A percentile compares a stretch with the other conserved stretches of the same genome.
phyloP scores from a whole-genome alignment of 2,797 vertebrate genomes.

The Carduelis carduelis region DNA sequence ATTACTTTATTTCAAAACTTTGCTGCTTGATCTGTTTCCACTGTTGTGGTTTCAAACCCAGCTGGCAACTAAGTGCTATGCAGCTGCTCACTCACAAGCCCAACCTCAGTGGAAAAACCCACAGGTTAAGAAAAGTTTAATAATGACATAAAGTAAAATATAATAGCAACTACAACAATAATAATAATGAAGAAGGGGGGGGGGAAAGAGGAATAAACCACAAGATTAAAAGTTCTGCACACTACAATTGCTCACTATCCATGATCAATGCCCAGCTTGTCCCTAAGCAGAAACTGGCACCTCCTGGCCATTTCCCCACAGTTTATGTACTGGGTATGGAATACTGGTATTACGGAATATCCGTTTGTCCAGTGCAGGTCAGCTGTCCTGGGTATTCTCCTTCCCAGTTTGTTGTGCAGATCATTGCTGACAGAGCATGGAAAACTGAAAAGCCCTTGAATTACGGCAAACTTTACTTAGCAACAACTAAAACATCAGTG shows the following conservation, averaged over 20 bases:
- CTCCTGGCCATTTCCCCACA: accelerated
- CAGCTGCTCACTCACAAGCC: not conserved
- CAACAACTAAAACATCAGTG: not conserved
- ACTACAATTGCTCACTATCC: not conserved
- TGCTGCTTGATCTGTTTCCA: not conserved
- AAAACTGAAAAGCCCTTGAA: not conserved
- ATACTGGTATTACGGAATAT: not conserved
- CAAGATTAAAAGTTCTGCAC: not conserved
- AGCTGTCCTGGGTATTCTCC: not conserved
- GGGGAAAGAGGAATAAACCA: not conserved
- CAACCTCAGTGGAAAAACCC: not conserved
- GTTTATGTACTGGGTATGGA: not conserved
- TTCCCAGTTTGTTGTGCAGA: not conserved
- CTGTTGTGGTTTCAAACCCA: not conserved
- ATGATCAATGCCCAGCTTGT: not conserved
- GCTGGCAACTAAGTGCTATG: not conserved
- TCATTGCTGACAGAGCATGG: not conserved
- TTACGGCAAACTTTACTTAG: not conserved
- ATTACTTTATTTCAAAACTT: not conserved
- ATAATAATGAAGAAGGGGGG: not conserved
- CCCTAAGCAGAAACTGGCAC: not conserved
- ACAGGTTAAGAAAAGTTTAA: not conserved
- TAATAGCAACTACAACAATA: not conserved
- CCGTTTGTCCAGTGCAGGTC: not conserved
- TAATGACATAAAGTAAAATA: not conserved